phyloP scores from a whole-genome alignment of 2,888 invertebrate species.

The Argyresthia goedartella region DNA sequence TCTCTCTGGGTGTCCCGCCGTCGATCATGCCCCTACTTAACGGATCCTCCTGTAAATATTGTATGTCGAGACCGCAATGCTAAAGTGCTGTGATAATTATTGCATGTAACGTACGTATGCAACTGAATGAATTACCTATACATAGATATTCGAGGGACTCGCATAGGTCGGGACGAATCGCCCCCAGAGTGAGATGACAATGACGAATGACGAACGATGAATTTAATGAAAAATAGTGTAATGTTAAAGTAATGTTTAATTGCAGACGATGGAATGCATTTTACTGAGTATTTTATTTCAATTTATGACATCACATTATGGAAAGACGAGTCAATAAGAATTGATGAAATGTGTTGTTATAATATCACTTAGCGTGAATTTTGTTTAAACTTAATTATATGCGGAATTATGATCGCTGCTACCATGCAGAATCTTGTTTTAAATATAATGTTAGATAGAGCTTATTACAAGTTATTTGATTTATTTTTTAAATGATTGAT shows the following conservation, averaged over 20 bases:
- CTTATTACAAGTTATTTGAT: background rate
- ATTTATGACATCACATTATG: too few species aligned
- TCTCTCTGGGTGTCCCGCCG: constrained; percentile 33
- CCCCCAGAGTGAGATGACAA: constrained; percentile 29
- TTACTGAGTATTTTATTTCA: too few species aligned
- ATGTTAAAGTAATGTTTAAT: too few species aligned
- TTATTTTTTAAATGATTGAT: too few species aligned
- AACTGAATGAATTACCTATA: background rate
- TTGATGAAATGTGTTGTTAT: too few species aligned
- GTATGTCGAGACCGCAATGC: constrained; percentile 44
- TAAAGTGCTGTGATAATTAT: constrained; percentile 62
- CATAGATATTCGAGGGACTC: background rate
- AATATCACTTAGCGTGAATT: too few species aligned
- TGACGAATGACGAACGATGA: too few species aligned
- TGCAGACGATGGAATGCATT: too few species aligned
- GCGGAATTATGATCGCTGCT: constrained; percentile 1
- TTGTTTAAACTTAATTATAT: too few species aligned
- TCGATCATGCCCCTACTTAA: constrained; percentile 23
- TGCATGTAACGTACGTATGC: background rate
- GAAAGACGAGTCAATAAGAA: too few species aligned
- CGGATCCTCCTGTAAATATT: constrained; percentile 30
- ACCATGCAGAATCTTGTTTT: constrained; percentile 2
- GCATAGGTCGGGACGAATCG: background rate
- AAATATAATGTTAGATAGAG: constrained; percentile 3
- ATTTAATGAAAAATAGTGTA: too few species aligned